A percentile compares a stretch with the other conserved stretches of the same genome.
phyloP scores from a whole-genome alignment of 2,797 vertebrate genomes.

The Crenuchus spilurus region DNA sequence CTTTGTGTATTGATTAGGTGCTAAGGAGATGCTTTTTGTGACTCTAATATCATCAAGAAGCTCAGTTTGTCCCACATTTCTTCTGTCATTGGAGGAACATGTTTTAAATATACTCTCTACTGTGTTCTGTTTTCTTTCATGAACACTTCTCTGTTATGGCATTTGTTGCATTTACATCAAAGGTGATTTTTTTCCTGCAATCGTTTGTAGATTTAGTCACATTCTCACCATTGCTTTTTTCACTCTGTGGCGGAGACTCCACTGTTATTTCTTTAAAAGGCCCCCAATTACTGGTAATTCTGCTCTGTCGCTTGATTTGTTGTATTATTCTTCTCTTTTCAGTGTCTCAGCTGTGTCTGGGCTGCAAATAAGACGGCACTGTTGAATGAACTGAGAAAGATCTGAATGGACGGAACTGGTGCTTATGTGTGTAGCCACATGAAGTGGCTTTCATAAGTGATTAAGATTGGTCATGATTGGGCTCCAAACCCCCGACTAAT shows the following conservation, averaged over 20 bases:
- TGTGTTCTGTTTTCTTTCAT: too few relatives aligned
- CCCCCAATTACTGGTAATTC: slow-evolving; percentile 34
- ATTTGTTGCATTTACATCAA: neutral
- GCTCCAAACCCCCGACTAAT: slow-evolving; percentile 36
- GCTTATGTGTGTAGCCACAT: slow-evolving; percentile 26
- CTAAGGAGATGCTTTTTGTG: slow-evolving; percentile 3
- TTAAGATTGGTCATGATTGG: slow-evolving; percentile 47
- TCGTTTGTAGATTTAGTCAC: slow-evolving; percentile 17
- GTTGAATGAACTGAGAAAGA: slow-evolving; percentile 26
- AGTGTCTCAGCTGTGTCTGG: neutral
- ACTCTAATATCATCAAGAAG: neutral
- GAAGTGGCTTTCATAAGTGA: slow-evolving; percentile 46
- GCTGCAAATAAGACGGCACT: slow-evolving; percentile 14
- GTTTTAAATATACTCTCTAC: neutral
- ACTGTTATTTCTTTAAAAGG: slow-evolving; percentile 33
- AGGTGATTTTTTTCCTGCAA: neutral
- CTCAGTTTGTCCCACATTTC: neutral
- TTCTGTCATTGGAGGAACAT: neutral
- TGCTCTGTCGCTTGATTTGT: neutral
- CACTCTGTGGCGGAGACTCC: neutral
- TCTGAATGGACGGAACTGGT: slow-evolving; percentile 32
- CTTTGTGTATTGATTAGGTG: slow-evolving; percentile 46
- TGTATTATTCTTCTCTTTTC: slow-evolving; percentile 19
- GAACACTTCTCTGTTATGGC: neutral
- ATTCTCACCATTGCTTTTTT: neutral